phyloP scores from a whole-genome alignment of 2,113 vertebrate genomes.

The Corydoras maculifer region DNA sequence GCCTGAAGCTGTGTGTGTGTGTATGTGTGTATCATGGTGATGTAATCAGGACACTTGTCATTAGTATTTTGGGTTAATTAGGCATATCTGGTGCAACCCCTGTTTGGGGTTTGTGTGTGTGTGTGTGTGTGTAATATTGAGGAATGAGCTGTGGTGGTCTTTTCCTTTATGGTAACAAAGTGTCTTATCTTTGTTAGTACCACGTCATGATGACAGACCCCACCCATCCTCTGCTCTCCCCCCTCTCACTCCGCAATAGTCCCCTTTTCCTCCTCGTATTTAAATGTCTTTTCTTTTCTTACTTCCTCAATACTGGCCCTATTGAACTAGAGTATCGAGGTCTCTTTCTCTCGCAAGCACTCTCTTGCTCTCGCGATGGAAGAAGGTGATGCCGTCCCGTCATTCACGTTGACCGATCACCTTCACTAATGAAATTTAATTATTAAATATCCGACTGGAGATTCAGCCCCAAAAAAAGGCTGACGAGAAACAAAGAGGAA shows the following conservation, averaged over 20 bases:
- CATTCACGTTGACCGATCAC: constrained; percentile 74
- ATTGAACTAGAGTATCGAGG: neutral
- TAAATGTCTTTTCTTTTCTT: neutral
- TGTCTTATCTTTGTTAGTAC: constrained; percentile 20
- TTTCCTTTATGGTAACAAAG: constrained; percentile 23
- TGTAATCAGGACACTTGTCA: constrained; percentile 1
- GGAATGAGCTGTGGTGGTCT: constrained; percentile 1
- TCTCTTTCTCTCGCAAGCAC: constrained; percentile 15
- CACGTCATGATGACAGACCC: constrained; percentile 12
- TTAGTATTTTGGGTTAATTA: constrained; percentile 16
- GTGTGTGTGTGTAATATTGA: neutral
- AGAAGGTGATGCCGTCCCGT: constrained; percentile 50
- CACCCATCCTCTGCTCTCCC: neutral
- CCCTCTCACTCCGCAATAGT: neutral
- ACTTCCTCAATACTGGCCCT: neutral
- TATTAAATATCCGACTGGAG: constrained; percentile 69
- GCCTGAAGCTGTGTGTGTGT: neutral
- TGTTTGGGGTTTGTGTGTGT: constrained; percentile 4
- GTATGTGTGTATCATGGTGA: neutral
- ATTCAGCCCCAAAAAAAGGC: constrained; percentile 66
- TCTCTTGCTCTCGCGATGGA: constrained; percentile 15
- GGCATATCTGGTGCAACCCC: neutral
- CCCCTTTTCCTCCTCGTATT: neutral
- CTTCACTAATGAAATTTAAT: constrained; percentile 78
- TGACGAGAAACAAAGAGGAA: constrained; percentile 42